Evolutionary conservation across 2,113 vertebrate genomes (phyloP).

Genomic region (Aldabrachelys gigantea): DNA sequence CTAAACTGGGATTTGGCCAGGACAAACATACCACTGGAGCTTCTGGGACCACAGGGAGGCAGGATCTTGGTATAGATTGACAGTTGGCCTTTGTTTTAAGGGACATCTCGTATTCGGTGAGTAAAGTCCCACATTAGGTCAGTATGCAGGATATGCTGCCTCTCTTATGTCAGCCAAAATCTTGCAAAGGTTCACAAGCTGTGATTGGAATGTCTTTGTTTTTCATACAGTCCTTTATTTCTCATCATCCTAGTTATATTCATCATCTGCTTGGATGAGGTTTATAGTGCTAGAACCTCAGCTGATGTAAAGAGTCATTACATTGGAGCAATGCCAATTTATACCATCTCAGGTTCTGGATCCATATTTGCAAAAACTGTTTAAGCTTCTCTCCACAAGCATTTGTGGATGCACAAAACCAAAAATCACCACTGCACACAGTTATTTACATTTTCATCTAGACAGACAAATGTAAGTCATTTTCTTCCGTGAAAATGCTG

Average conservation of each 20-base stretch:
- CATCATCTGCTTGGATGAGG: fast-evolving
- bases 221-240: fast-evolving
- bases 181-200: fast-evolving
- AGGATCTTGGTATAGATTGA: background rate
- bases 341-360: background rate
- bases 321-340: background rate
- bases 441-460: background rate
- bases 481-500: background rate
- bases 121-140: background rate
- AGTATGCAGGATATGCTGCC: background rate
- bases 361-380: fast-evolving
- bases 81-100: fast-evolving
- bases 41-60: fast-evolving
- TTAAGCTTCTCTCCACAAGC: background rate
- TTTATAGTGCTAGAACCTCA: background rate
- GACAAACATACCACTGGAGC: background rate
- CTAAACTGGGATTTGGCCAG: background rate
- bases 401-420: background rate
- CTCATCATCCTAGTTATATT: fast-evolving
- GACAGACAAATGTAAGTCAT: background rate
- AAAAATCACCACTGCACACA: background rate
- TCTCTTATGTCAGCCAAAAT: background rate
- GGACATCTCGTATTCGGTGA: fast-evolving
- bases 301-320: background rate
- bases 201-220: fast-evolving